Percentiles rank a stretch among this genome's conserved stretches.
These are phyloP conservation scores for Nymphalis urticae DNA, from an alignment of 2,888 invertebrate genomes.

Conservation along the genomic window DNA sequence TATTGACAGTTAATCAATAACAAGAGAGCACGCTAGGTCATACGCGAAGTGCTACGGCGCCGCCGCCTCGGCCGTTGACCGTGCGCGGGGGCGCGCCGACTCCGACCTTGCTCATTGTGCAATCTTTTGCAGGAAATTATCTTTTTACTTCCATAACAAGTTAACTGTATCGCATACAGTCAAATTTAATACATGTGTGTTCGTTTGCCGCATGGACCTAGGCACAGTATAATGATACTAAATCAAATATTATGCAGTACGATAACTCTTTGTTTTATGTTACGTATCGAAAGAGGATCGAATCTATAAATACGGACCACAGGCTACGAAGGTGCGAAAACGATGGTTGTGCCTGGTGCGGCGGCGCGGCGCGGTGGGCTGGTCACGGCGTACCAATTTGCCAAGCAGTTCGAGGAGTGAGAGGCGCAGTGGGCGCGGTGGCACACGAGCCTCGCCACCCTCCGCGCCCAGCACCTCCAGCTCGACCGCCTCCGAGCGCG, in stretches of 20 bases:
- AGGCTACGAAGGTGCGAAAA: conserved; percentile 77
- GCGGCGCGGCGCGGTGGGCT: conserved; percentile 69
- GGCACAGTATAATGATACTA: conserved; percentile 6
- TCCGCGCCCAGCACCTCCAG: conserved; percentile 90
- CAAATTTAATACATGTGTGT: not conserved
- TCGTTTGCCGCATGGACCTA: not conserved
- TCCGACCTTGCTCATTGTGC: conserved; percentile 65
- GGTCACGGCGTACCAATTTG: conserved; percentile 82
- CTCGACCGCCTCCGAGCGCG: conserved; percentile 89
- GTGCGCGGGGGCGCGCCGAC: conserved; percentile 65
- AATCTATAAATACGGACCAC: conserved; percentile 62
- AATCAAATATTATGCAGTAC: not conserved
- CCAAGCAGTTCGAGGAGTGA: conserved; percentile 85
- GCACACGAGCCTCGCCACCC: conserved; percentile 87
- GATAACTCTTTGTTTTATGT: not conserved
- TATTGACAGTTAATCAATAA: conserved; percentile 71
- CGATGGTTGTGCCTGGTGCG: conserved; percentile 81
- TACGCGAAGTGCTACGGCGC: conserved; percentile 61
- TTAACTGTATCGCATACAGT: not conserved
- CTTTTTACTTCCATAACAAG: conserved; percentile 12
- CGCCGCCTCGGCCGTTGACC: conserved; percentile 72
- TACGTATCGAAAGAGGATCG: not conserved
- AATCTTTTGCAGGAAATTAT: conserved; percentile 40
- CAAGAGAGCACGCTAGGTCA: conserved; percentile 60
- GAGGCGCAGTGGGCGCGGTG: conserved; percentile 86